Evolutionary conservation across 2,888 invertebrate genomes (phyloP).

Genomic region (Argynnis bischoffii): DNA sequence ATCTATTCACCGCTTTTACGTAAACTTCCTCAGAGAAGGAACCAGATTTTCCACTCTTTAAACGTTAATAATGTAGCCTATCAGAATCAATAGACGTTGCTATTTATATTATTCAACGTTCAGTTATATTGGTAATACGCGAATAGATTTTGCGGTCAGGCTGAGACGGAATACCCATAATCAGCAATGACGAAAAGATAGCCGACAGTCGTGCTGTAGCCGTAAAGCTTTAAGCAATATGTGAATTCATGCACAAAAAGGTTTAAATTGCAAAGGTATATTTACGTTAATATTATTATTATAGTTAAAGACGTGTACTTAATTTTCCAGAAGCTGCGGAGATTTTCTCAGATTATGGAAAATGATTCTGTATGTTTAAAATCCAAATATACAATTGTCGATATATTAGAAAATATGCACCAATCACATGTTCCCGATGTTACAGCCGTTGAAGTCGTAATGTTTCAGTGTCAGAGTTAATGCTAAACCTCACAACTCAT

Average conservation of each 20-base stretch:
- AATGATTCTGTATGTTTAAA: slow-evolving; percentile 61
- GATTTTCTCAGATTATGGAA: slow-evolving; percentile 44
- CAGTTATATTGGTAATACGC: slow-evolving; percentile 14
- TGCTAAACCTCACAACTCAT: slow-evolving; percentile 75
- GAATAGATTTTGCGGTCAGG: slow-evolving; percentile 5
- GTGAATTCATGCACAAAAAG: slow-evolving; percentile 38
- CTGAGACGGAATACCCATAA: slow-evolving; percentile 3
- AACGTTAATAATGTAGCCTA: slow-evolving; percentile 50
- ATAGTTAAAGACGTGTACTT: slow-evolving; percentile 63
- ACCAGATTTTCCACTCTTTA: slow-evolving; percentile 53
- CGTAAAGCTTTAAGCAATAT: slow-evolving; percentile 19
- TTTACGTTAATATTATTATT: slow-evolving; percentile 60
- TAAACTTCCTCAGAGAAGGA: slow-evolving; percentile 48
- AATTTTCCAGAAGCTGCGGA: slow-evolving; percentile 47
- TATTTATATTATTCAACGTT: slow-evolving; percentile 39
- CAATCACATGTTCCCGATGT: slow-evolving; percentile 62
- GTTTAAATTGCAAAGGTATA: slow-evolving; percentile 56
- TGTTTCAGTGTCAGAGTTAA: slow-evolving; percentile 77
- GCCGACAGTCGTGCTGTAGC: not conserved
- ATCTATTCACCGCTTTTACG: slow-evolving; percentile 62
- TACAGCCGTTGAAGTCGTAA: slow-evolving; percentile 63
- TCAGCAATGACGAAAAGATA: slow-evolving; percentile 2
- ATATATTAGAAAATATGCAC: slow-evolving; percentile 78
- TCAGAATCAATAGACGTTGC: slow-evolving; percentile 38
- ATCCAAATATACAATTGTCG: slow-evolving; percentile 70